These are phyloP conservation scores for Lophotis ruficrista DNA, from an alignment of 2,113 vertebrate genomes.

Conservation along the genomic window DNA sequence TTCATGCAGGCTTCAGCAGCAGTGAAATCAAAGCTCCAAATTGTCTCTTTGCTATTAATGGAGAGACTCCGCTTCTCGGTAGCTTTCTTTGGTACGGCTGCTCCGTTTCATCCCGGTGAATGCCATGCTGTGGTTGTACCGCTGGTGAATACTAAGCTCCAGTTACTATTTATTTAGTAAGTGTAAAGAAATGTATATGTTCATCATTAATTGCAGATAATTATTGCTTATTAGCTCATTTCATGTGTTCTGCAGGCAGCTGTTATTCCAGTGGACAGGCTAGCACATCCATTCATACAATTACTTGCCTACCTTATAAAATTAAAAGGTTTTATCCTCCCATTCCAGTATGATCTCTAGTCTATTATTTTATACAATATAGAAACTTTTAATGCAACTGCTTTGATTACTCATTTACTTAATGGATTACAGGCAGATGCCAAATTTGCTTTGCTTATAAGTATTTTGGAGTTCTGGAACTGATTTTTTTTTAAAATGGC, in stretches of 20 bases:
- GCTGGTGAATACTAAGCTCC: neutral
- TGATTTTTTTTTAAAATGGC: neutral
- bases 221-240: slow-evolving; percentile 53
- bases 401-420: slow-evolving; percentile 26
- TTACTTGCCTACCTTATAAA: slow-evolving; percentile 31
- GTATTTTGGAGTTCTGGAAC: neutral
- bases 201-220: slow-evolving; percentile 23
- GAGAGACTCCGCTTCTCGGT: neutral
- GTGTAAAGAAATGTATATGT: slow-evolving; percentile 24
- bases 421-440: neutral
- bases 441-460: neutral
- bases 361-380: neutral
- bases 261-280: slow-evolving; percentile 29
- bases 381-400: neutral
- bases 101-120: neutral
- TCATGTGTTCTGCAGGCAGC: neutral
- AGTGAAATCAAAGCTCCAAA: slow-evolving; percentile 27
- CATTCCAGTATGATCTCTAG: neutral
- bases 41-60: neutral
- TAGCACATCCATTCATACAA: neutral
- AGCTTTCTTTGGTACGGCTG: neutral
- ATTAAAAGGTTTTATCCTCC: slow-evolving; percentile 14
- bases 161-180: neutral
- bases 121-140: neutral
- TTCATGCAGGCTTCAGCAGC: slow-evolving; percentile 8